Percentiles rank a stretch among this genome's conserved stretches.
These are phyloP conservation scores for Maniola hyperantus DNA, from an alignment of 2,888 invertebrate genomes.

Conservation along the genomic window DNA sequence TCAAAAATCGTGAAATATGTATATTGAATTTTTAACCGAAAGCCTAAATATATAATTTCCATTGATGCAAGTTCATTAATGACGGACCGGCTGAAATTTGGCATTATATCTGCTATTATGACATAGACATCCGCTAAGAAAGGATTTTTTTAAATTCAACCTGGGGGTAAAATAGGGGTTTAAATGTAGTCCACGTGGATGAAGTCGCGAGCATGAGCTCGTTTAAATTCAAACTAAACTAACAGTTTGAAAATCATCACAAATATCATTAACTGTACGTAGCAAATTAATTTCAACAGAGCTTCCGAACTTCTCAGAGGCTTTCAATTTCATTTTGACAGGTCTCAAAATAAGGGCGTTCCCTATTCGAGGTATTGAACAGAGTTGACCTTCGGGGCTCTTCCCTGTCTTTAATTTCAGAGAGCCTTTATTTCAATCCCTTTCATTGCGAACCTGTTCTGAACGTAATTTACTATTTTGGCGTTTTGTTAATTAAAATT, in stretches of 20 bases:
- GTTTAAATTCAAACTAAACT: no score
- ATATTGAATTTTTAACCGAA: no score
- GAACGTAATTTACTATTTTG: conserved; percentile 4
- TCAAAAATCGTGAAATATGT: no score
- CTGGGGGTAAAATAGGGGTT: no score
- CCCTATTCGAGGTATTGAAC: background rate
- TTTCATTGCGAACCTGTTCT: background rate
- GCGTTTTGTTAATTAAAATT: conserved; percentile 12
- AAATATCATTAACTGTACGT: background rate
- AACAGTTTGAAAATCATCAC: background rate
- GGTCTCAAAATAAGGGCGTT: background rate
- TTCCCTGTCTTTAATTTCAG: conserved; percentile 9
- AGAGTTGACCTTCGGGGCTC: conserved; percentile 6
- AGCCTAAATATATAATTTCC: no score
- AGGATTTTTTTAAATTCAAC: no score
- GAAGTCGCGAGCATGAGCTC: no score
- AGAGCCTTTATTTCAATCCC: conserved; percentile 11
- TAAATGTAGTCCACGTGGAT: no score
- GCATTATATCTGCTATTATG: no score
- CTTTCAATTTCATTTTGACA: background rate
- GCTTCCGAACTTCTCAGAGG: background rate
- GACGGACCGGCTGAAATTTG: no score
- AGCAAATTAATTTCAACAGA: background rate
- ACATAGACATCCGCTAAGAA: no score
- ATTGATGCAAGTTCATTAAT: no score